A percentile compares a stretch with the other conserved stretches of the same genome.
Evolutionary conservation across 2,113 vertebrate genomes (phyloP).

Genomic region (Todiramphus saurophagus): DNA sequence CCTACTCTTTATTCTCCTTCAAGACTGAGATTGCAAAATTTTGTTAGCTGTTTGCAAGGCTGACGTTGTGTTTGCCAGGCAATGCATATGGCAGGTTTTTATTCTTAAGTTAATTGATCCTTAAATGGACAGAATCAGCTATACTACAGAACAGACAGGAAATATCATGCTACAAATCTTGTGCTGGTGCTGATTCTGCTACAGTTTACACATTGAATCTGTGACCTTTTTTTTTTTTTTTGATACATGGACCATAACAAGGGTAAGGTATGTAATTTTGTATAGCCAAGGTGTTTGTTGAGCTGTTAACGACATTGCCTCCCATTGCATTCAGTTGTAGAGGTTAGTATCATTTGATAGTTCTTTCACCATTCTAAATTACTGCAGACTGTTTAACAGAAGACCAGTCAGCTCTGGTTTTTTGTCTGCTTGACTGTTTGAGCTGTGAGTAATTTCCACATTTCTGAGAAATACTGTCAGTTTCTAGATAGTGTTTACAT

Average conservation of each 20-base stretch:
- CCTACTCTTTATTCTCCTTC: not conserved
- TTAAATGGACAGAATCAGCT: not conserved
- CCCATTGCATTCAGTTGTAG: not conserved
- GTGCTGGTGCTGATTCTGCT: not conserved
- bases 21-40: not conserved
- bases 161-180: not conserved
- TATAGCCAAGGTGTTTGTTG: not conserved
- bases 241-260: not conserved
- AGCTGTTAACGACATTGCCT: accelerated
- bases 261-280: not conserved
- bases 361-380: not conserved
- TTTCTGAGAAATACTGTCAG: not conserved
- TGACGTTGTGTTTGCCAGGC: not conserved
- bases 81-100: not conserved
- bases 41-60: not conserved
- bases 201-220: not conserved
- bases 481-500: not conserved
- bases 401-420: not conserved
- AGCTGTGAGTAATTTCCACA: not conserved
- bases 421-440: not conserved
- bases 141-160: not conserved
- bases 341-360: not conserved
- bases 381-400: not conserved
- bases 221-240: not conserved
- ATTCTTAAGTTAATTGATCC: not conserved